phyloP scores from a whole-genome alignment of 2,113 vertebrate genomes.

The Poeciliopsis prolifica region DNA sequence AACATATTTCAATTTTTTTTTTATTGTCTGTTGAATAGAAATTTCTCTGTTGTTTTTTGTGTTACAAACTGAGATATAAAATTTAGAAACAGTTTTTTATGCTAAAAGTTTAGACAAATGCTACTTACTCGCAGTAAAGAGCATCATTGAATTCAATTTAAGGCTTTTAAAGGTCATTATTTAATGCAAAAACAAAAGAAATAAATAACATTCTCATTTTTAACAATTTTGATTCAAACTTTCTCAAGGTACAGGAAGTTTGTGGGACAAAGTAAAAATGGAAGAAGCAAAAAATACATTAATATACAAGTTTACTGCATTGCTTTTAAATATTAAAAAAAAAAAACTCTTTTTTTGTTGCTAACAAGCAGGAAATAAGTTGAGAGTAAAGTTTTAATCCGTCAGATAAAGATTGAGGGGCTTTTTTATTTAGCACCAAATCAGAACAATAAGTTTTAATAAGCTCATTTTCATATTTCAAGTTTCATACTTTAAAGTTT shows the following conservation, averaged over 20 bases:
- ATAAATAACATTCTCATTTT: too few species aligned
- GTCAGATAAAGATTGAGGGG: too few species aligned
- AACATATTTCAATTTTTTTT: neutral
- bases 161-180: neutral
- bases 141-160: neutral
- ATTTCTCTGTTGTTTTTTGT: neutral
- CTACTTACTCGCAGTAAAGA: neutral
- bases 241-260: neutral
- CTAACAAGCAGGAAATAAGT: neutral
- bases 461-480: too few species aligned
- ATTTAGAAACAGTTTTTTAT: neutral
- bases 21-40: neutral
- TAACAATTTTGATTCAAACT: too few species aligned
- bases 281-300: neutral
- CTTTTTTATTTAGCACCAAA: too few species aligned
- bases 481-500: conserved; percentile 2
- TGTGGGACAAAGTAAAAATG: neutral
- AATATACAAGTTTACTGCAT: neutral
- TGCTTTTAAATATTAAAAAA: too few species aligned
- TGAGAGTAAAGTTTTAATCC: neutral
- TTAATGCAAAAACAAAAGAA: neutral
- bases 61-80: too few species aligned
- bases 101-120: neutral
- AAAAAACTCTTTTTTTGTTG: too few species aligned
- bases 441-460: neutral